Conservation (phyloP, 2,113 vertebrate genomes). For the Acanthochromis polyacanthus region DNA sequence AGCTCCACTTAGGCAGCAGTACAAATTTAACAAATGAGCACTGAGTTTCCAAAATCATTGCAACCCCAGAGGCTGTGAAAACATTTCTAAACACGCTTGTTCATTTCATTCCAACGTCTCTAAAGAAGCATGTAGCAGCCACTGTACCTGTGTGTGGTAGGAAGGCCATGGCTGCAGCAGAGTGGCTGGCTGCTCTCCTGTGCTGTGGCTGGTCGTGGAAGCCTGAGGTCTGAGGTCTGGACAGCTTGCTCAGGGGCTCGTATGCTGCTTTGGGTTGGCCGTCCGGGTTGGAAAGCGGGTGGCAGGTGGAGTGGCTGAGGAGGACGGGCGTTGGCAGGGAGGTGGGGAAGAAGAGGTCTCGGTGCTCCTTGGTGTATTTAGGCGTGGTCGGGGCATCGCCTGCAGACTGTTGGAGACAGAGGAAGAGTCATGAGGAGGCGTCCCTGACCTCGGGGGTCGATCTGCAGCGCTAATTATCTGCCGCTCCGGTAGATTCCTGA, state of each 20-base stretch:
- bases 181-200: slow-evolving; percentile 62
- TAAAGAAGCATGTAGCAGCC: background rate
- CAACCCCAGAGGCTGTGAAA: background rate
- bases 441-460: slow-evolving; percentile 12
- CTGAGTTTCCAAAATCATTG: background rate
- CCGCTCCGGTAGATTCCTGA: slow-evolving; percentile 27
- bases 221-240: slow-evolving; percentile 71
- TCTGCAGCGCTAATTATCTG: slow-evolving; percentile 16
- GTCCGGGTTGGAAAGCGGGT: slow-evolving; percentile 75
- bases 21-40: background rate
- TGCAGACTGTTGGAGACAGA: slow-evolving; percentile 80
- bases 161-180: slow-evolving; percentile 76
- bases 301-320: slow-evolving; percentile 75
- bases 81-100: background rate
- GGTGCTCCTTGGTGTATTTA: slow-evolving; percentile 91
- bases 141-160: slow-evolving; percentile 78
- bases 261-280: slow-evolving; percentile 74
- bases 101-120: too few species aligned
- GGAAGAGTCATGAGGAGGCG: slow-evolving; percentile 35
- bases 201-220: slow-evolving; percentile 79
- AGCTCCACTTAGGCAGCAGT: background rate
- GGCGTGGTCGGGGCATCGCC: slow-evolving; percentile 92
- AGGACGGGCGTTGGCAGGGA: slow-evolving; percentile 75
- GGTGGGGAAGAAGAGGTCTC: slow-evolving; percentile 91
- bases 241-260: slow-evolving; percentile 84